A percentile compares a stretch with the other conserved stretches of the same genome.
phyloP scores from a whole-genome alignment of 2,113 vertebrate species.

The Oryctolagus cuniculus region DNA sequence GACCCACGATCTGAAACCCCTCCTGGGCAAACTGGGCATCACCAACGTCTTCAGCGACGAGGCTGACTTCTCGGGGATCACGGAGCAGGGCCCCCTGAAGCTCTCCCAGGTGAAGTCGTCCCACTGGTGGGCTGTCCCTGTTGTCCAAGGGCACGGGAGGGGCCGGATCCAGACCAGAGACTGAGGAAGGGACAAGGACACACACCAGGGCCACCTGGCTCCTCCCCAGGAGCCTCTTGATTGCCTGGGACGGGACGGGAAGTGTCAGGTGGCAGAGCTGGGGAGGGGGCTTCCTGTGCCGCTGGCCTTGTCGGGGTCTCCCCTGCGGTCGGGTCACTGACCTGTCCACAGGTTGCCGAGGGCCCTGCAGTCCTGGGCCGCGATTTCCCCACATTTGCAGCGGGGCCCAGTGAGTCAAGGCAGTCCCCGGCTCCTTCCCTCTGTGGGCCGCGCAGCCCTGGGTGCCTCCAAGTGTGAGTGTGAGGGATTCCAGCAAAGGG shows the following conservation, averaged over 20 bases:
- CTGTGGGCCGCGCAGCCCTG: not conserved
- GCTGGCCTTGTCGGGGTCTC: not conserved
- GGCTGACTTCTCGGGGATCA: slow-evolving; percentile 91
- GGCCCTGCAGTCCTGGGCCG: not conserved
- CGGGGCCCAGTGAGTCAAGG: not conserved
- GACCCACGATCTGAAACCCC: slow-evolving; percentile 84
- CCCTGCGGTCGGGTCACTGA: too few relatives aligned
- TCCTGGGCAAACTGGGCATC: slow-evolving; percentile 90
- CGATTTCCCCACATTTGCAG: not conserved
- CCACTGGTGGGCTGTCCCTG: accelerated
- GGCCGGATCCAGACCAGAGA: accelerated
- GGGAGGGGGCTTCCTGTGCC: not conserved
- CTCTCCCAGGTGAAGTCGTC: slow-evolving; percentile 89
- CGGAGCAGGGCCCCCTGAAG: slow-evolving; percentile 46
- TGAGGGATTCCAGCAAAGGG: too few relatives aligned
- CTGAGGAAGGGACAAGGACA: not conserved
- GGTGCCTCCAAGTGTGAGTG: not conserved
- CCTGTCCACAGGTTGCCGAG: accelerated
- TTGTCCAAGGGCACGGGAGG: accelerated
- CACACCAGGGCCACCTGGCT: not conserved
- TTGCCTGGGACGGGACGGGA: accelerated
- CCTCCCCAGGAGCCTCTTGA: accelerated
- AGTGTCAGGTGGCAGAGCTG: too few relatives aligned
- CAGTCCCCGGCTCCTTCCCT: too few relatives aligned
- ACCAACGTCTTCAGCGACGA: slow-evolving; percentile 86